phyloP scores from a whole-genome alignment of 2,888 invertebrate species.

The Polylopha cassiicola region DNA sequence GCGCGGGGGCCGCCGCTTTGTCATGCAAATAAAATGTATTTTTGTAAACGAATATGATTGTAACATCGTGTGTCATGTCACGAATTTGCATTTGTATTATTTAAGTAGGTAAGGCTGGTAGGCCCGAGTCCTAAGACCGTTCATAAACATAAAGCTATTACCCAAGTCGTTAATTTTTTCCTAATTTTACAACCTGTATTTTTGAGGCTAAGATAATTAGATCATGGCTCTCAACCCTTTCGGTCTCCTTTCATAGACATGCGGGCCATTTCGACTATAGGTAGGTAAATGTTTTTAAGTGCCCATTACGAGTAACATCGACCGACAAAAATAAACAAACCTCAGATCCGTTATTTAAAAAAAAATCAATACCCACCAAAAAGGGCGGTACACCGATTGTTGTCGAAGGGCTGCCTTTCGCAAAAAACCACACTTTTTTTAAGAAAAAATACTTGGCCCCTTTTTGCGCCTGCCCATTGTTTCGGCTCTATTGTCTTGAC shows the following conservation, averaged over 20 bases:
- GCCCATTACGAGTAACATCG: constrained; percentile 54
- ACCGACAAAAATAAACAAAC: constrained; percentile 68
- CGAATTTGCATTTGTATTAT: no score
- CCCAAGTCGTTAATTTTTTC: no score
- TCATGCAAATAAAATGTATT: no score
- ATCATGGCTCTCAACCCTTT: constrained; percentile 8
- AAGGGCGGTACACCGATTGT: constrained; percentile 66
- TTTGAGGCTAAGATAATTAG: constrained; percentile 15
- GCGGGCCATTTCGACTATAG: no score
- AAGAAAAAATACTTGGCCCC: constrained; percentile 54
- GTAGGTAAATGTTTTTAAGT: constrained; percentile 42
- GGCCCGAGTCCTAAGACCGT: no score
- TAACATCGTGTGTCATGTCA: no score
- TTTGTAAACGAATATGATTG: no score
- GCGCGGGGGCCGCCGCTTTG: constrained; percentile 25
- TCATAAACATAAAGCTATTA: no score
- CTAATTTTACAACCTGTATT: no score
- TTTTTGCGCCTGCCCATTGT: constrained; percentile 72
- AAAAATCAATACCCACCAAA: constrained; percentile 42
- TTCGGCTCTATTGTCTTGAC: constrained; percentile 69
- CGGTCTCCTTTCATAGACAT: constrained; percentile 17
- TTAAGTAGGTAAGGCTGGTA: no score
- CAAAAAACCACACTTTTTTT: constrained; percentile 61
- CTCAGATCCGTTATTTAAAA: constrained; percentile 64
- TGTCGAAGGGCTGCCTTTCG: constrained; percentile 56